A percentile compares a stretch with the other conserved stretches of the same genome.
These are phyloP conservation scores for Labia minor DNA, from an alignment of 2,888 invertebrate species.

Conservation along the genomic window DNA sequence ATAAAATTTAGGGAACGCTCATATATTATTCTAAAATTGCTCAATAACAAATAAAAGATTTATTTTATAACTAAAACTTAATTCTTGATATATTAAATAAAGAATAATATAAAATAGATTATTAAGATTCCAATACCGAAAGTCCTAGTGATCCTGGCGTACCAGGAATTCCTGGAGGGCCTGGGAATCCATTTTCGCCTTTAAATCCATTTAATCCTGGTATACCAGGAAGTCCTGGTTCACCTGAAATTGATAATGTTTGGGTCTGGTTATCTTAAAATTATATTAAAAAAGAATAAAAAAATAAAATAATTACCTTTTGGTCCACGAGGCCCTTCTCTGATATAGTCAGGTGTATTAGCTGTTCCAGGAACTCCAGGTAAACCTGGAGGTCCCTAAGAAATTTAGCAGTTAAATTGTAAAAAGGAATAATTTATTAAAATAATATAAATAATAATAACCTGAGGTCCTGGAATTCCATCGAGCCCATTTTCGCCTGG, in stretches of 20 bases:
- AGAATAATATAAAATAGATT: no score
- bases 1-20: no score
- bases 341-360: conserved; percentile 34
- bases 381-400: conserved; percentile 23
- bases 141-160: conserved; percentile 29
- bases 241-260: conserved; percentile 18
- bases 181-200: conserved; percentile 24
- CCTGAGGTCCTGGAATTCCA: conserved; percentile 28
- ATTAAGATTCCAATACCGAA: conserved; percentile 25
- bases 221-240: conserved; percentile 29
- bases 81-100: no score
- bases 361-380: conserved; percentile 41
- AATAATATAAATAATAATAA: not conserved
- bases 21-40: no score
- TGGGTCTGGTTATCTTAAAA: no score
- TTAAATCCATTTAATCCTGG: conserved; percentile 22
- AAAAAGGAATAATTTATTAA: no score
- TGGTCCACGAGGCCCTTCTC: conserved; percentile 18
- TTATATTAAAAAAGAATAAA: no score
- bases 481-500: conserved; percentile 25
- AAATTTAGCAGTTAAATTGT: not conserved
- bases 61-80: no score
- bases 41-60: no score
- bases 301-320: conserved; percentile 14
- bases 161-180: conserved; percentile 40